Base-by-base conservation (phyloP, 2,113 vertebrate genomes). In the Saccopteryx bilineata region DNA sequence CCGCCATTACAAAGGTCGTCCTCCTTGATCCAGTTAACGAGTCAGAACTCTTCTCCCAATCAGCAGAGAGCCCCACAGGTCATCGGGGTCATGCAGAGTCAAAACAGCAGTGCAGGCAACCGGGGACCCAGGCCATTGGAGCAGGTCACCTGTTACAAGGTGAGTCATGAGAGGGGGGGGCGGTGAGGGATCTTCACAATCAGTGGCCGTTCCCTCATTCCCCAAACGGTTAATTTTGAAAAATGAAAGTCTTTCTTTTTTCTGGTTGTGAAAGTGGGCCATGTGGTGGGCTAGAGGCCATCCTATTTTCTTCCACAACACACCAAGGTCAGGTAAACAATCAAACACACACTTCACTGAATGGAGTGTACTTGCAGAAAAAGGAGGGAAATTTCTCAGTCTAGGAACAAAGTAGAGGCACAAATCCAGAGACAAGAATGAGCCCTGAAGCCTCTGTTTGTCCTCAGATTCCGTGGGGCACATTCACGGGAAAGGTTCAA, bases 71-170 rank as follows among this genome's bases (percentile, higher is more conserved):
- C 98, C 84, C 99, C 99, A 76, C 99, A 99, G 97, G 98, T 99
- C 97, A 98, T 98, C 0, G 98, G 98, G 92, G 98, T 98, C 39
- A 97, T 98, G 98, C 99, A 99, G 79, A 98, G 98, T 96, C 99
- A 99, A 95, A 99, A 98, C 92, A 99, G 99, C 98, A 99, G 99
- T 85, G 96, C 98, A 10, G 98, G 99, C 72, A 99, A 99, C 98
- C 99, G 99, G 97, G 99, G 99, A 84, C 99, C 99, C 65, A 98
- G 99, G 75, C 99, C 99, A 0, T 96, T 99, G 98, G 99, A 99
- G 97, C 99, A 99, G 98, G 99, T 99, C 98, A 99, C 99, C 17
- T 99, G 99, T 98, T 99, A 99, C 97, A 99, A 99, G 99, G 99
- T 99, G 97, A 99, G 97, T 90, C 19, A 21, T 1, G 2, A 72